Percentiles rank a stretch among this genome's conserved stretches.
Conservation (phyloP, 2,888 invertebrate species). For the Sceliomorpha sp. region DNA sequence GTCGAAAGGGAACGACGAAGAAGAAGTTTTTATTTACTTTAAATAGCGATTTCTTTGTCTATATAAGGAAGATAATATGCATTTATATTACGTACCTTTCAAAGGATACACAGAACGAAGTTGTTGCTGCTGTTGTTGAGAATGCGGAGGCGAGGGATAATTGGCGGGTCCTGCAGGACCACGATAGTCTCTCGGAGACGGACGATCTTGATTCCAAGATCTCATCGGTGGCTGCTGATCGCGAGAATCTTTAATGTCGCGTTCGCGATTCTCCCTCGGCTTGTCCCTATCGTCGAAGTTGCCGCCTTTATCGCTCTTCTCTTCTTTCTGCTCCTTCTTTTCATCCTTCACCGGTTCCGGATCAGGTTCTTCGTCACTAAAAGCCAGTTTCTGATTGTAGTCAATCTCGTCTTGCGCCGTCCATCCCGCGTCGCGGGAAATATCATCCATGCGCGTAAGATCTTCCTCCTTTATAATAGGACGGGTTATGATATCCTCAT, state of each 20-base stretch:
- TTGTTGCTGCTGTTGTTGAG: conserved; percentile 73
- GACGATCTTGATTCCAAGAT: conserved; percentile 65
- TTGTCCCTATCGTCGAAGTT: conserved; percentile 70
- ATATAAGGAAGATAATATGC: no score
- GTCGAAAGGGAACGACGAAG: no score
- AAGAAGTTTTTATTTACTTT: no score
- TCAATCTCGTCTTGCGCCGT: conserved; percentile 95
- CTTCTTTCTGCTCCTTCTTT: conserved; percentile 68
- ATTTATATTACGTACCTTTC: no score
- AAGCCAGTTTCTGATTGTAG: conserved; percentile 95
- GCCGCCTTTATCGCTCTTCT: conserved; percentile 66
- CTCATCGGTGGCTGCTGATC: conserved; percentile 59
- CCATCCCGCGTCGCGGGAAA: conserved; percentile 95
- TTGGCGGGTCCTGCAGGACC: conserved; percentile 69
- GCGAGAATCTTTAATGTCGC: conserved; percentile 15
- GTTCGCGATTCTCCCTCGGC: conserved; percentile 63
- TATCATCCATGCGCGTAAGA: conserved; percentile 94
- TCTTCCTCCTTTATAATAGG: conserved; percentile 97
- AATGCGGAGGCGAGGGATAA: conserved; percentile 58
- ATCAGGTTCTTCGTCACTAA: conserved; percentile 93
- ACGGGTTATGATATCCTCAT: conserved; percentile 86
- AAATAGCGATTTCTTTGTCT: no score
- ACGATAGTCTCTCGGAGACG: conserved; percentile 69
- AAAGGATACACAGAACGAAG: conserved; percentile 77
- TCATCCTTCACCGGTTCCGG: conserved; percentile 71